Conservation (phyloP, 2,888 invertebrate genomes). For the Myopa tessellatipennis region DNA sequence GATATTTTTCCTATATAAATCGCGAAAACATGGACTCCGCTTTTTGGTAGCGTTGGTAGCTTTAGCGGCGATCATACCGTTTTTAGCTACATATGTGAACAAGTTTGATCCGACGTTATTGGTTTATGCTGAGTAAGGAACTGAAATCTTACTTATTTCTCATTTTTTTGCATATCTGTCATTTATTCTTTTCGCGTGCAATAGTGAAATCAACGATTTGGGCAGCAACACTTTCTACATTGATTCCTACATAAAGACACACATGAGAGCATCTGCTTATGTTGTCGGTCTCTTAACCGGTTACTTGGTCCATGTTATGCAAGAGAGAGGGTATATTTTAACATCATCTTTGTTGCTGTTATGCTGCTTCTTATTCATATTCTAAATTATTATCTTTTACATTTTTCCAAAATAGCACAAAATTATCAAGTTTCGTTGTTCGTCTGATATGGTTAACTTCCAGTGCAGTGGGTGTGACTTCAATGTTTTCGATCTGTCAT, state of each 20-base stretch:
- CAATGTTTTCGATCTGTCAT: conserved; percentile 74
- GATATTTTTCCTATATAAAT: conserved; percentile 77
- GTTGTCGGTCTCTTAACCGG: conserved; percentile 76
- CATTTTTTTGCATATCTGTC: not conserved
- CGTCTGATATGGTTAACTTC: conserved; percentile 57
- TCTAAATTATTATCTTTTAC: not conserved
- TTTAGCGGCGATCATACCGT: conserved; percentile 71
- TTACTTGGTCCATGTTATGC: conserved; percentile 75
- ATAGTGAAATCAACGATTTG: conserved; percentile 75
- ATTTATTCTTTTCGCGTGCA: not conserved
- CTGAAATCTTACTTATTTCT: not conserved
- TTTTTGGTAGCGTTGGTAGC: conserved; percentile 70
- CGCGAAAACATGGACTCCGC: conserved; percentile 72
- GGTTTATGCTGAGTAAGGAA: conserved; percentile 76
- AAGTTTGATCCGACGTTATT: conserved; percentile 77
- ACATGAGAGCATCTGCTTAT: conserved; percentile 79
- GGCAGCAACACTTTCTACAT: conserved; percentile 74
- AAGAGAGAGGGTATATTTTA: conserved; percentile 71
- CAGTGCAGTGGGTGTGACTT: conserved; percentile 69
- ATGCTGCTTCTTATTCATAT: conserved; percentile 13
- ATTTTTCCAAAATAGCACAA: conserved; percentile 62
- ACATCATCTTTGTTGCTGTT: too few species aligned
- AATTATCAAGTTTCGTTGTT: conserved; percentile 64
- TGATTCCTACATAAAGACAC: conserved; percentile 78
- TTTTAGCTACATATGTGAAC: conserved; percentile 72